A percentile compares a stretch with the other conserved stretches of the same genome.
Evolutionary conservation across 2,888 invertebrate species (phyloP).

Genomic region (Thyatira batis): DNA sequence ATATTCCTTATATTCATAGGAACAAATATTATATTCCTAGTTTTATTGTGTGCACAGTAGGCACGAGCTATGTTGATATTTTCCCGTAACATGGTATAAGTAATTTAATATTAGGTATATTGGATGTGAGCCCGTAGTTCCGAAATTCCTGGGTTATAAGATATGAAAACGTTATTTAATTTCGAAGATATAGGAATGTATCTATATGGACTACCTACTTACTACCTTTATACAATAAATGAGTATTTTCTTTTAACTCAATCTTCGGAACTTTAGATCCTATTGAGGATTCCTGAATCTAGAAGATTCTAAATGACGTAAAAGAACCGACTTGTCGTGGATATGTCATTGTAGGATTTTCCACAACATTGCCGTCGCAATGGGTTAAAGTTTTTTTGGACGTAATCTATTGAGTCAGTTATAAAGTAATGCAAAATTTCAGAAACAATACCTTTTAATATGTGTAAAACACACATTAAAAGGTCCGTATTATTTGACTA

Average conservation of each 20-base stretch:
- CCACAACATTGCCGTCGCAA: too few species aligned
- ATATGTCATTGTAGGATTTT: too few species aligned
- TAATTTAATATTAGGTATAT: conserved; percentile 19
- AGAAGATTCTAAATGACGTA: background rate
- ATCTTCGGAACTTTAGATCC: background rate
- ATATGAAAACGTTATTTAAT: conserved; percentile 20
- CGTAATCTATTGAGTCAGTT: background rate
- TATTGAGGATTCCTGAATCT: background rate
- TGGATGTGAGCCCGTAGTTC: conserved; percentile 12
- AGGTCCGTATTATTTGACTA: too few species aligned
- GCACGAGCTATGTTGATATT: conserved; percentile 4
- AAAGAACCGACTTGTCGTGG: too few species aligned
- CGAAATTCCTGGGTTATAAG: conserved; percentile 13
- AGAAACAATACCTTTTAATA: too few species aligned
- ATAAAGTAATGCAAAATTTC: too few species aligned
- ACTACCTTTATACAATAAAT: conserved; percentile 9
- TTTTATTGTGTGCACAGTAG: background rate
- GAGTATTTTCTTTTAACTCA: conserved; percentile 4
- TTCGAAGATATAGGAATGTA: conserved; percentile 12
- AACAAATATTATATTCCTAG: background rate
- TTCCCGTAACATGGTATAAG: conserved; percentile 7
- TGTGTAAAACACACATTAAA: too few species aligned
- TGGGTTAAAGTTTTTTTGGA: background rate
- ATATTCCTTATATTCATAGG: background rate
- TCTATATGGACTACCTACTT: conserved; percentile 16